Percentiles rank a stretch among this genome's conserved stretches.
phyloP scores from a whole-genome alignment of 2,888 invertebrate genomes.

The Torymus aiolomorphi region DNA sequence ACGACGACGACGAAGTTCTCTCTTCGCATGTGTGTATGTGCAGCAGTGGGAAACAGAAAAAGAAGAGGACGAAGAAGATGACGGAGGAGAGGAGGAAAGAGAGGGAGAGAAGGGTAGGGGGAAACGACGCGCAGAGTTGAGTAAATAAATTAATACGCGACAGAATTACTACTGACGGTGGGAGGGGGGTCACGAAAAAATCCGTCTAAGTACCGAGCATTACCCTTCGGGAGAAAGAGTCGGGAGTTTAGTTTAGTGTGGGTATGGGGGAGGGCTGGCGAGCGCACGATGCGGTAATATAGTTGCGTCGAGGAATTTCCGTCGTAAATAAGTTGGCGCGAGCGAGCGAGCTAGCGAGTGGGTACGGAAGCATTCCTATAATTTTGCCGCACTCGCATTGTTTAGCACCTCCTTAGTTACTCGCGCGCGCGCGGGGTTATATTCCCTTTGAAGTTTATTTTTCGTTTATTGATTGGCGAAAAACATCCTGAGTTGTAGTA shows the following conservation, averaged over 20 bases:
- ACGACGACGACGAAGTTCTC: slow-evolving; percentile 25
- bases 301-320: slow-evolving; percentile 35
- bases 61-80: slow-evolving; percentile 35
- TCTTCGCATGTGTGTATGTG: neutral
- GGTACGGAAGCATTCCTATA: slow-evolving; percentile 25
- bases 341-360: neutral
- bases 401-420: neutral
- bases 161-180: slow-evolving; percentile 39
- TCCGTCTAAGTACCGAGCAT: slow-evolving; percentile 26
- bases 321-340: slow-evolving; percentile 37
- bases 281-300: slow-evolving; percentile 30
- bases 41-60: slow-evolving; percentile 45
- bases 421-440: neutral
- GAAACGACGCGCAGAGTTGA: slow-evolving; percentile 21
- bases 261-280: neutral
- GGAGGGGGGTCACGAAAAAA: slow-evolving; percentile 28
- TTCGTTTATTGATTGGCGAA: neutral
- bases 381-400: slow-evolving; percentile 8
- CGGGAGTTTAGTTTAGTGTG: neutral
- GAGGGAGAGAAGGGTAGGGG: neutral
- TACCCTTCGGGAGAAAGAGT: neutral
- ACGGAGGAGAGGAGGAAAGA: slow-evolving; percentile 12
- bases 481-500: neutral
- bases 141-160: slow-evolving; percentile 52
- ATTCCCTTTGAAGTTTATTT: neutral